phyloP scores from a whole-genome alignment of 35 echinoderm and acorn worm species.

The Patiria miniata region DNA sequence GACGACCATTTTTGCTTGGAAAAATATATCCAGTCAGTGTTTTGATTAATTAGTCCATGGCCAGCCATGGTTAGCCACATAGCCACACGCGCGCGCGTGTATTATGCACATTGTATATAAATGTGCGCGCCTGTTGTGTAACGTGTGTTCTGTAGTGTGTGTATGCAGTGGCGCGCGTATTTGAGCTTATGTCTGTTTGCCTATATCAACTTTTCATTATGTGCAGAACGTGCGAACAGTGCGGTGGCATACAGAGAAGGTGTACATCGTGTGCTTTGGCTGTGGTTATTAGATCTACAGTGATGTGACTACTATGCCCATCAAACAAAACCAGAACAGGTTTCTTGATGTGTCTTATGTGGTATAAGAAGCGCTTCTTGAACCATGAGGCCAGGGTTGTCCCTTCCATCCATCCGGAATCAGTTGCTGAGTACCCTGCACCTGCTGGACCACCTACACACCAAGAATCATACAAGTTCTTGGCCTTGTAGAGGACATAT shows the following conservation, averaged over 20 bases:
- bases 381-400: conserved; percentile 3
- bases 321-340: conserved; percentile 49
- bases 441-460: conserved; percentile 39
- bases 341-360: conserved; percentile 51
- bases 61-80: too few species aligned
- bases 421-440: conserved; percentile 44
- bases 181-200: too few species aligned
- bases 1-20: too few species aligned
- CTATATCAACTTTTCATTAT: too few species aligned
- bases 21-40: too few species aligned
- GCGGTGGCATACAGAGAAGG: conserved; percentile 42
- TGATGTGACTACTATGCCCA: conserved; percentile 52
- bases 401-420: conserved; percentile 44
- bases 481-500: conserved; percentile 47
- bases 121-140: too few species aligned
- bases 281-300: conserved; percentile 47
- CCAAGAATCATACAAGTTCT: conserved; percentile 42
- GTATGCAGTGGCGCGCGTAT: too few species aligned
- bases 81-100: too few species aligned
- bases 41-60: too few species aligned
- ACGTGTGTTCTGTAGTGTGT: too few species aligned
- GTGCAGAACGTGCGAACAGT: conserved; percentile 49
- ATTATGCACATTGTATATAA: too few species aligned
- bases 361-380: conserved; percentile 33
- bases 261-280: conserved; percentile 45